Evolutionary conservation across 2,888 invertebrate species (phyloP), one percentile per base, ranked within the genome.

Genomic region (Tholera decimalis): DNA sequence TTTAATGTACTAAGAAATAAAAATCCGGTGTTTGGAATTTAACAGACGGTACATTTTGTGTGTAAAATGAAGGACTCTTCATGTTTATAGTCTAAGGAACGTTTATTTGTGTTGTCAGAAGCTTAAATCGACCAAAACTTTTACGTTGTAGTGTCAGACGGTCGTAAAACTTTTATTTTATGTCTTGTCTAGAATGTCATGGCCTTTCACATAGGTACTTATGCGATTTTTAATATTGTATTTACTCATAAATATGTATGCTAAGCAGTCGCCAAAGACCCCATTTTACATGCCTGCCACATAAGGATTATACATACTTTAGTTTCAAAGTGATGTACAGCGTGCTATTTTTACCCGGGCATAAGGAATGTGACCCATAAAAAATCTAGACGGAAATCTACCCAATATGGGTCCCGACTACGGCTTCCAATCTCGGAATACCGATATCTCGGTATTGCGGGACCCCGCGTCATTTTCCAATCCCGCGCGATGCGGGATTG

Each of bases 151-250:
- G 55, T 62, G 54, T 46, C 50, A 69, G 62, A 43, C 28, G 37
- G 56, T 13, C 43, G 64, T 76, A 76, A 70, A 76, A 70, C 58
- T 70, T 63, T 46, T 76, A 61, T 57, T 44, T 60, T 61, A 68
- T 62, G 54, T 58, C 57, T 54, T 30, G 55, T 58, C n/a, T 39
- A 70, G 53, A 76, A 73, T 76, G 33, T 70, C 54, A 47, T 30
- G 13, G 54, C 13, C 37, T 51, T 37, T 46, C 15, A 49, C 30
- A 55, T 30, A n/a, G n/a, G n/a, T n/a, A 26, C 9, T 0, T 65
- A 30, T 24, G 46, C 13, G 9, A 44, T 33, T 39, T 47, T 60
- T 33, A 70, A 26, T 60, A 39, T 33, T 28, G 4, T 22, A 46
- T 13, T 5, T 24, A 39, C 46, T 18, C 33, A 57, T n/a, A 18